Base-by-base conservation (phyloP, 2,888 invertebrate genomes). In the Diaprepes abbreviatus region DNA sequence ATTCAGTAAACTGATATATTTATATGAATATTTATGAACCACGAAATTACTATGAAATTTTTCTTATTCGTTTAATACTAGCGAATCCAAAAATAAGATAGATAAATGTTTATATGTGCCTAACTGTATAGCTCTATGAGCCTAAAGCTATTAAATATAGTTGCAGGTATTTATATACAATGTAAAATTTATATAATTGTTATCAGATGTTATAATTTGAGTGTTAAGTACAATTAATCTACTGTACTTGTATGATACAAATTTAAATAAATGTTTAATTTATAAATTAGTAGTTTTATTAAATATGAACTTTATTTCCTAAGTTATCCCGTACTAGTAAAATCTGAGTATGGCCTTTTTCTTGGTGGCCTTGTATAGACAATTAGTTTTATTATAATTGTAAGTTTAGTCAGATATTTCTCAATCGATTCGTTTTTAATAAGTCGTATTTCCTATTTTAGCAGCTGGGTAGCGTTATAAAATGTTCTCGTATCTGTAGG, bases 211-310 rank as follows among this genome's bases (percentile, higher is more conserved):
- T 57, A 58, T 62, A 57, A 48, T 60, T 62, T 63, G 35, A 52
- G 69, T 69, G 45, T 64, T 58, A 59, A 64, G 45, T 64, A 64
- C 64, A 63, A 48, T 63, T 68, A 58, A 50, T 38, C 52, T 50
- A 63, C 58, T 43, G 52, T 64, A 64, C 52, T 24, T 59, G 57
- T 50, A 65, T 65, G 40, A 59, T 64, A 63, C 63, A 58, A 65
- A 70, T 21, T 45, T 52, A 60, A 64, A 70, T 70, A 70, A 59
- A 70, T 70, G 70, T 65, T 52, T 70, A 50, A 64, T 69, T 69
- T 69, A 28, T 66, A 58, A 2, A 1, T 2, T 16, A 1, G 6
- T n/a, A n/a, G n/a, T n/a, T n/a, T n/a, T n/a, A n/a, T n/a, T n/a
- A n/a, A n/a, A n/a, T n/a, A n/a, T n/a, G n/a, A n/a, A n/a, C n/a